Conservation (phyloP, 2,113 vertebrate genomes). For the Amazona guildingii region DNA sequence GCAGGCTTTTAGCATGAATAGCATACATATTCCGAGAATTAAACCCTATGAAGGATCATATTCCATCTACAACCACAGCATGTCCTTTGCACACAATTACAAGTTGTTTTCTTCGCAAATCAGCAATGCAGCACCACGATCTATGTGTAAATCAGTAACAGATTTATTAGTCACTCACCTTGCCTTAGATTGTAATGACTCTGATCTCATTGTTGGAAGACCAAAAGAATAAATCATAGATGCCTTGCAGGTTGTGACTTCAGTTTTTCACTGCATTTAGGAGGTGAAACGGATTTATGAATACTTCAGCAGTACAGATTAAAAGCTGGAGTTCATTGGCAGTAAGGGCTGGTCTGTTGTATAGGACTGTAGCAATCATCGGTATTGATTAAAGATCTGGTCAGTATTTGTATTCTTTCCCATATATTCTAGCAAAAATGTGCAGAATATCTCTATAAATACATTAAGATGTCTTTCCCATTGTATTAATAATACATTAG, state of each 20-base stretch:
- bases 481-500: slow-evolving; percentile 3
- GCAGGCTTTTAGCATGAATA: not conserved
- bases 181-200: slow-evolving; percentile 20
- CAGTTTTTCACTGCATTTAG: slow-evolving; percentile 25
- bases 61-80: not conserved
- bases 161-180: slow-evolving; percentile 46
- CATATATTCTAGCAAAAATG: not conserved
- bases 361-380: not conserved
- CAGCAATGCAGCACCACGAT: not conserved
- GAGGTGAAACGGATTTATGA: slow-evolving; percentile 44
- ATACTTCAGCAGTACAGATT: not conserved
- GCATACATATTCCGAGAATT: fast-evolving
- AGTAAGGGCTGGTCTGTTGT: not conserved
- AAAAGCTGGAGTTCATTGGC: slow-evolving; percentile 23
- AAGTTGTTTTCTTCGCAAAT: slow-evolving; percentile 7
- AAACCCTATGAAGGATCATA: not conserved
- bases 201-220: slow-evolving; percentile 50
- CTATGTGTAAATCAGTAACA: not conserved
- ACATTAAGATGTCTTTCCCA: not conserved
- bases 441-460: not conserved
- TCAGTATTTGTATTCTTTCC: not conserved
- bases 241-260: slow-evolving; percentile 13
- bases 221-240: slow-evolving; percentile 46
- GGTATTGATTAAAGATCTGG: not conserved
- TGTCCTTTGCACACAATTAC: not conserved